Conservation (phyloP, 2,113 vertebrate species). For the Pogonocichla stellata region DNA sequence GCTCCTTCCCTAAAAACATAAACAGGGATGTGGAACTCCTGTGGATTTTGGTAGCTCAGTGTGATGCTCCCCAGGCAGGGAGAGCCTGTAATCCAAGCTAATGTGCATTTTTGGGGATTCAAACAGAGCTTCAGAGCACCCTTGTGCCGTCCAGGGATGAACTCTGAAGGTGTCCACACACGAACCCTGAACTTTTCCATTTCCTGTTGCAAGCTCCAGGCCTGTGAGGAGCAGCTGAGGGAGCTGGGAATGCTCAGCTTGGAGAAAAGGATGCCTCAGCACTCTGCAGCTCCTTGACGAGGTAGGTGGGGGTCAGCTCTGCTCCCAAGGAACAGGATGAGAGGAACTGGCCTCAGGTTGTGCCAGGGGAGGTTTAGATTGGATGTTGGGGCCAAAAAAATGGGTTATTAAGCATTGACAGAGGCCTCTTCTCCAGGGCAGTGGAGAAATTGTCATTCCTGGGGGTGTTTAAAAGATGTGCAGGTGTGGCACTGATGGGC, state of each 20-base stretch:
- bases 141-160: fast-evolving
- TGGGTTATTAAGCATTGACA: not conserved
- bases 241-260: not conserved
- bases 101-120: not conserved
- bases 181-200: not conserved
- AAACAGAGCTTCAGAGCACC: not conserved
- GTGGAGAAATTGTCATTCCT: not conserved
- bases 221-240: not conserved
- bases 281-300: not conserved
- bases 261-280: not conserved
- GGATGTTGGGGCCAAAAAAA: not conserved
- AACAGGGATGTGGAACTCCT: not conserved
- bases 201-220: not conserved
- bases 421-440: not conserved
- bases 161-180: not conserved
- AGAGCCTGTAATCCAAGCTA: not conserved
- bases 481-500: not conserved
- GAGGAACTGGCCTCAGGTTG: not conserved
- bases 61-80: not conserved
- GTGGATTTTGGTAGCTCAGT: not conserved
- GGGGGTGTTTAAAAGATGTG: not conserved
- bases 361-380: not conserved
- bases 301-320: not conserved
- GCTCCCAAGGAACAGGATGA: not conserved
- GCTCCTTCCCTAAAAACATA: not conserved